phyloP scores from a whole-genome alignment of 2,888 invertebrate genomes.

The Drepanosiphum platanoidis region DNA sequence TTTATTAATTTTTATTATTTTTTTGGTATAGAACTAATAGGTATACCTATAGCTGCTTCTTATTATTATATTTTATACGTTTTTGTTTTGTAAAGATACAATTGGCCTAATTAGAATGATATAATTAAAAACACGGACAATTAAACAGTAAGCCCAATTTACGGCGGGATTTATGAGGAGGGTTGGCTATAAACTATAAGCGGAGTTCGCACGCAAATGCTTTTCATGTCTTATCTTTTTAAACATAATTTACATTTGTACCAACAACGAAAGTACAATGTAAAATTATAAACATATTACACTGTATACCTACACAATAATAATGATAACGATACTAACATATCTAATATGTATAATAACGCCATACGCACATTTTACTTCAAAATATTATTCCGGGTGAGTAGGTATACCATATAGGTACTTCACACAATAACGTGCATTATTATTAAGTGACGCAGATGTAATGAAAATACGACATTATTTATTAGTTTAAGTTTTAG shows the following conservation, averaged over 20 bases:
- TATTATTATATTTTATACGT: background rate
- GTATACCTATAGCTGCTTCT: too few species aligned
- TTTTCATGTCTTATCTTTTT: slow-evolving; percentile 20
- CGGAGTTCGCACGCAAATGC: background rate
- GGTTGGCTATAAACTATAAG: background rate
- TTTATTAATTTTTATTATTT: background rate
- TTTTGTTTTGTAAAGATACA: slow-evolving; percentile 14
- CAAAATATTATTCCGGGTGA: background rate
- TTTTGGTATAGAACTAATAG: background rate
- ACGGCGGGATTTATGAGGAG: background rate
- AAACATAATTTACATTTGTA: slow-evolving; percentile 17
- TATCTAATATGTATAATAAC: slow-evolving; percentile 11
- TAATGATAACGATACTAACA: background rate
- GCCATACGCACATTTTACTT: background rate
- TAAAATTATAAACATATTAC: slow-evolving; percentile 28
- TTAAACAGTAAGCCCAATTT: slow-evolving; percentile 17
- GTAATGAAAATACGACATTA: too few species aligned
- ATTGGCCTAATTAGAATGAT: slow-evolving; percentile 6
- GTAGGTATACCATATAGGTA: background rate
- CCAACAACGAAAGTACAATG: background rate
- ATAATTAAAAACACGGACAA: slow-evolving; percentile 24
- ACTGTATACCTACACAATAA: background rate
- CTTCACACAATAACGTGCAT: background rate
- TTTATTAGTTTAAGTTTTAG: too few species aligned
- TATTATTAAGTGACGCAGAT: background rate